phyloP scores from a whole-genome alignment of 2,888 invertebrate genomes.

The Dexiosoma caninum region DNA sequence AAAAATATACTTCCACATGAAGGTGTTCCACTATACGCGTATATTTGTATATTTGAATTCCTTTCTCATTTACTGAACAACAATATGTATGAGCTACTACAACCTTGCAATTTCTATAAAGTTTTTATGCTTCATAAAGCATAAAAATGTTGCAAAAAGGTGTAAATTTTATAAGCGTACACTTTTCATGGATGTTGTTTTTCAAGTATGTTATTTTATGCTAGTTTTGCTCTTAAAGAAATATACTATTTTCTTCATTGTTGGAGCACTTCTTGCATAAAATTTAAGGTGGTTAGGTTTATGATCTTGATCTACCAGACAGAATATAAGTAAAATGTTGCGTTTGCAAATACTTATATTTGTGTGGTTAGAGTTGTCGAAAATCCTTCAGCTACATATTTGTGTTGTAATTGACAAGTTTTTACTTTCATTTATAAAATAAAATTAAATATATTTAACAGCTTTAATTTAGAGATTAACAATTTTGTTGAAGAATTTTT shows the following conservation, averaged over 20 bases:
- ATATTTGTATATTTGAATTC: conserved; percentile 7
- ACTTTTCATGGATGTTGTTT: not conserved
- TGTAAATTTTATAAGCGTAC: conserved; percentile 23
- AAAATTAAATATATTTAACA: too few relatives aligned
- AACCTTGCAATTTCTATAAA: conserved; percentile 51
- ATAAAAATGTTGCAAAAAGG: conserved; percentile 56
- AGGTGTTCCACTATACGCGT: not conserved
- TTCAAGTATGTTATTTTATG: not conserved
- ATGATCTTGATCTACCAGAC: not conserved
- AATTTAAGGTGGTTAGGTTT: conserved; percentile 12
- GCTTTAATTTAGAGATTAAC: too few relatives aligned
- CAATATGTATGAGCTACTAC: conserved; percentile 49
- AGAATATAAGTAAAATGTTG: not conserved
- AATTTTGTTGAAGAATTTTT: too few relatives aligned
- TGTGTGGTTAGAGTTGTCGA: too few relatives aligned
- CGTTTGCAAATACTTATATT: too few relatives aligned
- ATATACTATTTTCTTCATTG: conserved; percentile 30
- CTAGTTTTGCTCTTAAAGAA: conserved; percentile 20
- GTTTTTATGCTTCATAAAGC: conserved; percentile 57
- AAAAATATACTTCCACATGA: not conserved
- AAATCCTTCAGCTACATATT: too few relatives aligned
- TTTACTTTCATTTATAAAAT: too few relatives aligned
- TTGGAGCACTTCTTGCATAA: conserved; percentile 1
- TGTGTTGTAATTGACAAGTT: too few relatives aligned
- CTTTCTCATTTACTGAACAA: conserved; percentile 33